Percentiles rank a stretch among this genome's conserved stretches.
Evolutionary conservation across 1,140 invertebrate genomes (phyloP).

Genomic region (Gonioctena quinquepunctata): DNA sequence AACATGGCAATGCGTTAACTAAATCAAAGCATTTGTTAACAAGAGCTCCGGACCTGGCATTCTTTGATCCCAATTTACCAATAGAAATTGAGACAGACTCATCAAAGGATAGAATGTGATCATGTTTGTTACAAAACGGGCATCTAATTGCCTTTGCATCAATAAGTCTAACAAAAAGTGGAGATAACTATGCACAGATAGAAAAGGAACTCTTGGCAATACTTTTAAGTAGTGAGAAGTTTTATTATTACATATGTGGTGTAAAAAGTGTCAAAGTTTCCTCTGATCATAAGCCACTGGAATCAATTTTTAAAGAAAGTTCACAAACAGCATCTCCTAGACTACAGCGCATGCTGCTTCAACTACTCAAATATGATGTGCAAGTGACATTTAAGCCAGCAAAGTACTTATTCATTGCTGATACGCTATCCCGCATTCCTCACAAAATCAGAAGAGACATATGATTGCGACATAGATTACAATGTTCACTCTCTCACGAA

Average conservation of each 20-base stretch:
- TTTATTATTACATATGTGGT: neutral
- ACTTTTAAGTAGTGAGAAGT: neutral
- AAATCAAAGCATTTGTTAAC: neutral
- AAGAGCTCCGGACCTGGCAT: neutral
- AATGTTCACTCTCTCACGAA: slow-evolving; percentile 1
- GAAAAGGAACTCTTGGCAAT: neutral
- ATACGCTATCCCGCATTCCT: slow-evolving; percentile 35
- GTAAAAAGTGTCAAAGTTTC: neutral
- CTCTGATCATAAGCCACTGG: slow-evolving; percentile 20
- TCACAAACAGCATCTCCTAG: slow-evolving; percentile 32
- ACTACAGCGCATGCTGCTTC: slow-evolving; percentile 47
- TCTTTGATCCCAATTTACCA: neutral
- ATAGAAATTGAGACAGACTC: neutral
- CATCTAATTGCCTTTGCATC: neutral
- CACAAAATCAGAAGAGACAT: neutral
- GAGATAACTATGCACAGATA: neutral
- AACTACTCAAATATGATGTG: slow-evolving; percentile 43
- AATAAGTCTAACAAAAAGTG: neutral
- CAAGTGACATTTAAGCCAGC: slow-evolving; percentile 40
- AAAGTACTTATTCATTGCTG: slow-evolving; percentile 43
- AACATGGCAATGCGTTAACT: neutral
- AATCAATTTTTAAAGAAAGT: slow-evolving; percentile 23
- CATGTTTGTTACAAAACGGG: neutral
- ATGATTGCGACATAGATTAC: neutral
- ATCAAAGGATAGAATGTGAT: neutral